Evolutionary conservation across 2,113 vertebrate species (phyloP), one percentile per base, ranked within the genome.

Genomic region (Rissa tridactyla): DNA sequence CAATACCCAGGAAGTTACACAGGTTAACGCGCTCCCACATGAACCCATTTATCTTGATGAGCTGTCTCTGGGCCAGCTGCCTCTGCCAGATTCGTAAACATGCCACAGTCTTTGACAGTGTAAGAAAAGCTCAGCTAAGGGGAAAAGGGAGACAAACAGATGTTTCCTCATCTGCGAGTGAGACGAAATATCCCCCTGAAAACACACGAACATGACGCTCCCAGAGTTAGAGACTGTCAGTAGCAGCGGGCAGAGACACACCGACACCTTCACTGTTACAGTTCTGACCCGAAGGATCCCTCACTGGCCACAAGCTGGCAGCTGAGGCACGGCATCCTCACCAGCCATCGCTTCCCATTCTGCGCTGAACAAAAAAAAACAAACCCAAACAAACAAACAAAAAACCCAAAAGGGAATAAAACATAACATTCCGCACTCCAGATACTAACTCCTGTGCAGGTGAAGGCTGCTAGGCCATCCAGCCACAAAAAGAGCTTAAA

Each of bases 201-300:
- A 40, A 80, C 16, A 13, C 34, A 58, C 1, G 17, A 62, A n/a
- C 13, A 7, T 0, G 10, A 51, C 2, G 13, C 34, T 34, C 44
- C 38, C 3, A 3, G 18, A 73, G 72, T 60, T 49, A 70, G 36
- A 78, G 44, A 6, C 23, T 49, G 27, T 9, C 38, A 52, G 29
- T 9, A 72, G 64, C 54, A 44, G 21, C 5, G 15, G 47, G 61
- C 51, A 79, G 51, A 62, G 44, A 47, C 36, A 44, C 21, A 10
- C 3, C 16, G 57, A 34, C 30, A 82, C 10, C 8, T 27, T 19
- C 3, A 15, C n/a, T 49, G 2, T 10, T 38, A 26, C n/a, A 54
- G 38, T n/a, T 26, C 58, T 38, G 36, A 46, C n/a, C 86, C 7
- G 8, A 11, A 47, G 42, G 12, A n/a, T 32, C 6, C 3, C 2